These are phyloP conservation scores for Moxostoma hubbsi DNA, from an alignment of 2,797 vertebrate species.

Conservation along the genomic window DNA sequence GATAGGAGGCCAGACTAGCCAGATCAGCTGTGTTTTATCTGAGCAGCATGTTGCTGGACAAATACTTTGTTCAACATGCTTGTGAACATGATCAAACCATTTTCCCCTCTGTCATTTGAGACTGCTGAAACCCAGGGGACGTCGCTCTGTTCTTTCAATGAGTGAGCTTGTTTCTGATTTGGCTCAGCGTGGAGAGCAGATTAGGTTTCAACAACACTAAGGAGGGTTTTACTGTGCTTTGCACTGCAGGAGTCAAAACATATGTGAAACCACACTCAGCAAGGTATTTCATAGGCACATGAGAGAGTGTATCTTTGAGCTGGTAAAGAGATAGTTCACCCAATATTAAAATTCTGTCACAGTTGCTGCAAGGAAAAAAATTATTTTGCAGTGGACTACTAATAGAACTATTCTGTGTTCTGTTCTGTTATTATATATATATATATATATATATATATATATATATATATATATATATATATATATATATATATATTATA, in stretches of 20 bases:
- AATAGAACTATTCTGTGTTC: too few species aligned
- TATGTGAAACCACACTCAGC: not conserved
- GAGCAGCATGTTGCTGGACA: not conserved
- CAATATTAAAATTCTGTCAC: too few species aligned
- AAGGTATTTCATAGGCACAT: not conserved
- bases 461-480: too few species aligned
- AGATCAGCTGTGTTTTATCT: constrained; percentile 12
- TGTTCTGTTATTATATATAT: too few species aligned
- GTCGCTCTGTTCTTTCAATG: constrained; percentile 16
- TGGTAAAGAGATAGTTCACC: too few species aligned
- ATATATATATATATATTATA: too few species aligned
- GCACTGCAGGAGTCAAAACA: constrained; percentile 8
- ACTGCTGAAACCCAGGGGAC: not conserved
- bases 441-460: too few species aligned
- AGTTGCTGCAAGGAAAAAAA: too few species aligned
- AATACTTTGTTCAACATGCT: constrained; percentile 42
- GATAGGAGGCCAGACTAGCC: not conserved
- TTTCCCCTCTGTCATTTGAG: not conserved
- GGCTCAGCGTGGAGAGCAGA: not conserved
- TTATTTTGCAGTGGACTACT: too few species aligned
- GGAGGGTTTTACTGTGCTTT: constrained; percentile 2
- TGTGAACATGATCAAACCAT: constrained; percentile 27
- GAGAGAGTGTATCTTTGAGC: not conserved
- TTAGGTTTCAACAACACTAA: constrained; percentile 1
- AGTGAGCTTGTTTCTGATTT: not conserved